Evolutionary conservation across 2,888 invertebrate genomes (phyloP), one percentile per base, ranked within the genome.

Genomic region (Harmothoe impar): DNA sequence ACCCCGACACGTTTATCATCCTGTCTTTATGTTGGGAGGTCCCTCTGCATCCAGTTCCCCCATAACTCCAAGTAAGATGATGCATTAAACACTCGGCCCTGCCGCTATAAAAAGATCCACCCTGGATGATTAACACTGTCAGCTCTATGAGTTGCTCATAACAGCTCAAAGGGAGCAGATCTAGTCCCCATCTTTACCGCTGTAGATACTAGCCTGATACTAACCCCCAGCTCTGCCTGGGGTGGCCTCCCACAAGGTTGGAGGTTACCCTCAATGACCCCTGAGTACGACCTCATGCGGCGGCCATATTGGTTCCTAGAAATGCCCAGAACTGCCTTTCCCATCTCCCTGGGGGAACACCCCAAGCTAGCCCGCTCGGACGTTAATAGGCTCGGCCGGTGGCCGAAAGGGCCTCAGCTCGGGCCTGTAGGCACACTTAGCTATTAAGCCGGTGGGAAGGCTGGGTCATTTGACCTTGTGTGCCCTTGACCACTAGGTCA

Each of bases 231-330:
- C 72, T 25, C 72, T 72, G 29, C 72, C 29, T 29, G 72, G 72
- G 31, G 72, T n/a, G 62, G 23, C 62, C 62, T 29, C 72, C 72
- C 72, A 72, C 72, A 25, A 25, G 29, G 7, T 17, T 72, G 72
- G 25, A 72, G 25, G 72, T 72, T 29, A 72, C 29, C 72, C 31
- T 23, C 72, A 15, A 15, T 72, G 72, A 72, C 72, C 72, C 25
- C 10, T 15, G 15, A 72, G 25, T 72, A 72, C 29, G 72, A 72
- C 72, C 31, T 72, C 72, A 72, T 72, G 72, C 17, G 29, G 72
- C 72, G 72, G 72, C 72, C 72, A 72, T 72, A 72, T 72, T 72
- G 72, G 72, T 72, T 72, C 72, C 72, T 72, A 29, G 72, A 72
- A 72, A 72, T 29, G 72, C 72, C 72, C 25, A 72, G 72, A 72